phyloP scores from a whole-genome alignment of 2,888 invertebrate species.

The Psococerastis gibbosa region DNA sequence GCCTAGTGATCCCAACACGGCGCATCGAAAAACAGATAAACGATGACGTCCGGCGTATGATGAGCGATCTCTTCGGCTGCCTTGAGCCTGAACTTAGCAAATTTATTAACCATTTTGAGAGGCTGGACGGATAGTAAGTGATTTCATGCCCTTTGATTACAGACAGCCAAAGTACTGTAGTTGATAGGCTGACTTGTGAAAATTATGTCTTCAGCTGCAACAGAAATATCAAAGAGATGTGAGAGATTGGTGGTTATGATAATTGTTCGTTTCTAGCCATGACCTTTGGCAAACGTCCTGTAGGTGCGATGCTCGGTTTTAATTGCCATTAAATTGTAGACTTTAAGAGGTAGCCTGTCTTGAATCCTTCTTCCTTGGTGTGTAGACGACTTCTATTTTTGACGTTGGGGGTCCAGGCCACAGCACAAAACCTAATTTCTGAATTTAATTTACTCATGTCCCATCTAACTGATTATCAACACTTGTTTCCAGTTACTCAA shows the following conservation, averaged over 20 bases:
- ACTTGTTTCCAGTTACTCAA: constrained; percentile 57
- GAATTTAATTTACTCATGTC: too few species aligned
- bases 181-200: not conserved
- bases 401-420: too few species aligned
- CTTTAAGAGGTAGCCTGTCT: too few species aligned
- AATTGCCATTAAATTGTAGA: too few species aligned
- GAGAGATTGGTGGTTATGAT: constrained; percentile 11
- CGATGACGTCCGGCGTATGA: constrained; percentile 65
- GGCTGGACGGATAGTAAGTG: constrained; percentile 78
- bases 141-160: constrained; percentile 10
- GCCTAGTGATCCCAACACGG: constrained; percentile 23
- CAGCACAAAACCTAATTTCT: too few species aligned
- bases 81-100: constrained; percentile 71
- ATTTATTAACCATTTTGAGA: constrained; percentile 73
- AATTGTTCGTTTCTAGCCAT: too few species aligned
- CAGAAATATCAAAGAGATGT: not conserved
- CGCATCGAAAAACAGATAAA: constrained; percentile 49
- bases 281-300: too few species aligned
- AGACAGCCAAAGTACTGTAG: constrained; percentile 9
- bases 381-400: too few species aligned
- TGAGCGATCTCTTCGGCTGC: constrained; percentile 74
- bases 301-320: too few species aligned
- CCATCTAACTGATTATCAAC: too few species aligned
- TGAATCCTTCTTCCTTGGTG: too few species aligned
- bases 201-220: not conserved